These are phyloP conservation scores for Polymixis lichenea DNA, from an alignment of 2,888 invertebrate species.

Conservation along the genomic window DNA sequence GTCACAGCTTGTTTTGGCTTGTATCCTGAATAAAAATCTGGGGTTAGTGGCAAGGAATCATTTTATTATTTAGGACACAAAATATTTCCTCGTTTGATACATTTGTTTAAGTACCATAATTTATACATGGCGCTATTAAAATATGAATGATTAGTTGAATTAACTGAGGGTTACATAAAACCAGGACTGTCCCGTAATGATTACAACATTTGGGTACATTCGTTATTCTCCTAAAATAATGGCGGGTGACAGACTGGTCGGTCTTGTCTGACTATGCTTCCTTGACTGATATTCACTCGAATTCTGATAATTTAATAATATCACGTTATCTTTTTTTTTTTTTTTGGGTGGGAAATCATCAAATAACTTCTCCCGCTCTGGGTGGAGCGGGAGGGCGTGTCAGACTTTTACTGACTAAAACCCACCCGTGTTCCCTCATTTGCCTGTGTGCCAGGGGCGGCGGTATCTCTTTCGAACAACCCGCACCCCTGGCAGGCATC, in stretches of 20 bases:
- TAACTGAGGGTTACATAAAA: not conserved
- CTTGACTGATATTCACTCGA: not conserved
- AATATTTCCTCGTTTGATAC: not conserved
- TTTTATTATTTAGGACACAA: not conserved
- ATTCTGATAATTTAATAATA: not conserved
- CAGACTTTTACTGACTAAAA: no score
- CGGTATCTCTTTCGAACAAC: no score
- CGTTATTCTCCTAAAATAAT: not conserved
- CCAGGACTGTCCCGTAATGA: constrained; percentile 4
- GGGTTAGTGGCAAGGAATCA: not conserved
- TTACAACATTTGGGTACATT: constrained; percentile 8
- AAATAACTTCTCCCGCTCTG: no score
- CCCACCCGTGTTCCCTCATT: no score
- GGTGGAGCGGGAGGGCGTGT: no score
- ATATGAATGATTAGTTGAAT: constrained; percentile 12
- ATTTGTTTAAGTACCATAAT: not conserved
- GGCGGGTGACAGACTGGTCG: not conserved
- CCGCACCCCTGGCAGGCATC: no score
- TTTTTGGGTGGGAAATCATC: no score
- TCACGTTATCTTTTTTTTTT: no score
- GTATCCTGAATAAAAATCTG: constrained; percentile 9
- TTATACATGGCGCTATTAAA: not conserved
- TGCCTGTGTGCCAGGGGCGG: no score
- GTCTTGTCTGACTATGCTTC: not conserved
- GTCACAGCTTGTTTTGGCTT: constrained; percentile 32